Percentiles rank a stretch among this genome's conserved stretches.
These are phyloP conservation scores for Zaprionus ghesquierei DNA, from an alignment of 1,140 invertebrate species.

Conservation along the genomic window DNA sequence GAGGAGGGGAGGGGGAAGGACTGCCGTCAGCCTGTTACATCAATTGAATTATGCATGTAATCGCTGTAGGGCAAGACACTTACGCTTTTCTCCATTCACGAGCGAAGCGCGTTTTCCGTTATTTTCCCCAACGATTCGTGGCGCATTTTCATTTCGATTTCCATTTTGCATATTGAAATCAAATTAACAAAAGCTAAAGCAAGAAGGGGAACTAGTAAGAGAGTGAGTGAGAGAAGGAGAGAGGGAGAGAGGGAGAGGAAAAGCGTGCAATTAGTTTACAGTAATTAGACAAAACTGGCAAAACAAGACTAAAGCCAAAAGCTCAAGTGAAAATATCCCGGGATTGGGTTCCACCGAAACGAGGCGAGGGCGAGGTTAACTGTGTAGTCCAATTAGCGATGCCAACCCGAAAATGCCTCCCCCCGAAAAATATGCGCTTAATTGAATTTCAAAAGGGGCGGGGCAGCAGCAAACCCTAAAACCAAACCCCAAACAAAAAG, in stretches of 20 bases:
- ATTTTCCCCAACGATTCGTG: constrained; percentile 12
- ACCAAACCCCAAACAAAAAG: constrained; percentile 1
- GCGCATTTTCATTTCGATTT: no score
- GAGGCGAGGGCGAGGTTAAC: constrained; percentile 8
- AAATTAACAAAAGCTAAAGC: constrained; percentile 41
- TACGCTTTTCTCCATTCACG: constrained; percentile 6
- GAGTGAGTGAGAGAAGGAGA: background rate
- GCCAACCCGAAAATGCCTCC: constrained; percentile 37
- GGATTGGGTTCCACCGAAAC: background rate
- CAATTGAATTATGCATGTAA: constrained; percentile 80
- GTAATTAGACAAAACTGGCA: constrained; percentile 61
- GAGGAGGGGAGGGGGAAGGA: background rate
- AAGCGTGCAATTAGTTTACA: constrained; percentile 56
- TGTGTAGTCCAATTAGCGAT: constrained; percentile 59
- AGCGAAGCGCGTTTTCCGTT: background rate
- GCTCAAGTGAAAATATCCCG: constrained; percentile 23
- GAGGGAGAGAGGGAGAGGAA: background rate
- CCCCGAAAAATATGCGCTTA: constrained; percentile 73
- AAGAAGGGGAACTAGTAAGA: no score
- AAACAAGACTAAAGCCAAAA: constrained; percentile 19
- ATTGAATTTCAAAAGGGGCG: constrained; percentile 53
- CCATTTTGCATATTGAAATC: constrained; percentile 55
- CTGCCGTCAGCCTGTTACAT: constrained; percentile 53
- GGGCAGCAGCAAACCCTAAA: background rate
- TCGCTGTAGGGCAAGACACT: constrained; percentile 59